A percentile compares a stretch with the other conserved stretches of the same genome.
Conservation (phyloP, 2,113 vertebrate species). For the Nyctereutes procyonoides region DNA sequence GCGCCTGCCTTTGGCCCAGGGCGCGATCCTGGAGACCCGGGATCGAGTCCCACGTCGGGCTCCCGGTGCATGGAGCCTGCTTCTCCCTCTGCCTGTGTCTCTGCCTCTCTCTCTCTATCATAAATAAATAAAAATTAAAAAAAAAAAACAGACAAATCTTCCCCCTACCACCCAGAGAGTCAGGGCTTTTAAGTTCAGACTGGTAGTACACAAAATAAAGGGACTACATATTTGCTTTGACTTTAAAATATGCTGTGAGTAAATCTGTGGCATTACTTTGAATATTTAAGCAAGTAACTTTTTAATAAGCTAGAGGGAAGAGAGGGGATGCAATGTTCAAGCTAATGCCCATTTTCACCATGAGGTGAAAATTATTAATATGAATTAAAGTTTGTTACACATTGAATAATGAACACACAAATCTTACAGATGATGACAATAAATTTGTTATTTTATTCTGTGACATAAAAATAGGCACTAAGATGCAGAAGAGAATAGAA, state of each 20-base stretch:
- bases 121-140: too few species aligned
- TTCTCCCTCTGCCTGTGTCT: too few species aligned
- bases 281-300: constrained; percentile 1
- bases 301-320: neutral
- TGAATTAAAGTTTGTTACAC: neutral
- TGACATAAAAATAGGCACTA: neutral
- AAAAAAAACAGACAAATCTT: too few species aligned
- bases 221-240: neutral
- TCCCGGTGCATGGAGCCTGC: too few species aligned
- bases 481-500: neutral
- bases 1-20: too few species aligned
- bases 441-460: neutral
- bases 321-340: neutral
- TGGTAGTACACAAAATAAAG: neutral
- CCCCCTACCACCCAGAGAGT: neutral
- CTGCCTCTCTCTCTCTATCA: too few species aligned
- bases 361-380: constrained; percentile 14
- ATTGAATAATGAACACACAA: neutral
- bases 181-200: neutral
- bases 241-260: neutral
- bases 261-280: neutral
- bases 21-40: too few species aligned
- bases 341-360: neutral
- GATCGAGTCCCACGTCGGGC: too few species aligned
- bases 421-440: neutral